Base-by-base conservation (phyloP, 2,113 vertebrate genomes). In the Puma concolor region DNA sequence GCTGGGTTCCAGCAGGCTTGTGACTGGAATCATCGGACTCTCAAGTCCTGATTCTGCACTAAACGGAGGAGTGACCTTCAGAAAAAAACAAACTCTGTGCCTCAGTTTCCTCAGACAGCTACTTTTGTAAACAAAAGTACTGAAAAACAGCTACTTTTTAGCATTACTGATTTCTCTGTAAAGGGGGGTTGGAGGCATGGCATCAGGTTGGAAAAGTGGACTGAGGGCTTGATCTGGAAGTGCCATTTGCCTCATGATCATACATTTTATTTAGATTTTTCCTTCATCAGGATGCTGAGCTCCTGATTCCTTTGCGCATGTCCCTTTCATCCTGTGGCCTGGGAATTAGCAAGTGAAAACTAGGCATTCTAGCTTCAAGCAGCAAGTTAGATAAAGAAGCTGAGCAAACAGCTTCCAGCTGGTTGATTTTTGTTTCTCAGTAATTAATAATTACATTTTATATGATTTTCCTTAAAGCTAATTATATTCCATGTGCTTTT, bases 391-490 rank as follows among this genome's bases (percentile, higher is more conserved):
- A 13, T 64, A 7, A 8, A 48, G 71, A 57, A 60, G 31, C 17
- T 76, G 41, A 81, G 4, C 9, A 41, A 64, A 76, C 13, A n/a
- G 25, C 16, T 94, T 83, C 19, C 31, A 44, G 2, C 2, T 54
- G 84, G 25, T 38, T 86, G 2, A 67, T 57, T 79, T 90, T 63
- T 79, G 21, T 83, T 86, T 90, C 38, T 71, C 29, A 19, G 16
- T 79, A 77, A 92, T 77, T 52, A 81, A 66, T 95, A 54, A 48
- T 66, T 84, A 60, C 74, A 66, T 66, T 94, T 64, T 64, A 79
- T 60, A n/a, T 36, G 5, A 19, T 71, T 96, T 97, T 84, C 5
- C 77, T 66, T 79, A 17, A 96, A 92, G 23, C 25, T 76, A 87
- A 76, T 33, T 66, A 41, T 52, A 44, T 76, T 92, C 63, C 14